Evolutionary conservation across 2,113 vertebrate genomes (phyloP), one percentile per base, ranked within the genome.

Genomic region (Chloropsis hardwickii): DNA sequence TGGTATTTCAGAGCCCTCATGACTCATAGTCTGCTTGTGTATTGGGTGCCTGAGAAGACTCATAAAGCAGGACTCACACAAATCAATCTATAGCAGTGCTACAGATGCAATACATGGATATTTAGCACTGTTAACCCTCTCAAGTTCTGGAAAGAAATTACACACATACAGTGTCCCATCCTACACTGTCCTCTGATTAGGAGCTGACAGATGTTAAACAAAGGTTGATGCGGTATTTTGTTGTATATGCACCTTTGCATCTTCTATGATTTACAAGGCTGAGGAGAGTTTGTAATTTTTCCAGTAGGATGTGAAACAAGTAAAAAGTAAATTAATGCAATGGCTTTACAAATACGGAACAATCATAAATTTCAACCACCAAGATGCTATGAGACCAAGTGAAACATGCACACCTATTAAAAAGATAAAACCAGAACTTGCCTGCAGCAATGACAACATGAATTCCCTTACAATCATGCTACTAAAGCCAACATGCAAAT

Each of bases 1-100:
- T 15, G n/a, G 33, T 61, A 28, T 53, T 82, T 65, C 80, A 65
- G 37, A 69, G 12, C 45, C 11, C 45, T 65, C 10, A 4, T 16
- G 40, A 14, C 51, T 71, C 42, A 16, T n/a, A 50, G 37, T 12
- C 35, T 42, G 27, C 29, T 48, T 0, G 0, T n/a, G 21, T 14
- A 40, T 4, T 37, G 48, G 37, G 27, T 66, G 22, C 50, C 57
- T 61, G 23, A 33, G 65, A 64, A 73, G 35, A 69, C 29, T 69
- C 61, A 27, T 29, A 19, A 70, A 54, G 48, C 22, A 77, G 73
- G 10, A 56, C 27, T 24, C 50, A 29, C 2, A 4, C 25, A 22
- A n/a, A 61, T 15, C 5, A 65, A 29, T 17, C 76, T 23, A 31
- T 1, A 3, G 9, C 44, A 86, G 20, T 11, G 13, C 33, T 42